Conservation (phyloP, 2,797 vertebrate genomes). For the Paramormyrops hopkinsi region DNA sequence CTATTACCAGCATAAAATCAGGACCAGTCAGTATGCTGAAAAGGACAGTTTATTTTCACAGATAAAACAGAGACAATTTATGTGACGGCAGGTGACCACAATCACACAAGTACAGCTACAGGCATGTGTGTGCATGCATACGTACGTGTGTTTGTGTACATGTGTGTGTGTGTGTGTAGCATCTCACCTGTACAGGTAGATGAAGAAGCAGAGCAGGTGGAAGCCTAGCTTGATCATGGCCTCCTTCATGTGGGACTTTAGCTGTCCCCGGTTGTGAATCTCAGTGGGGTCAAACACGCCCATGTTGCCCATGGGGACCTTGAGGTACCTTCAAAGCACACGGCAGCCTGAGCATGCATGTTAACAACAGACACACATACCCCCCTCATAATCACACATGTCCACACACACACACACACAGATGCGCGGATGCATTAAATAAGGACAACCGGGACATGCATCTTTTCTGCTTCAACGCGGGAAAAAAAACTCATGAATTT, state of each 20-base stretch:
- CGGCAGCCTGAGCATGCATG: not conserved
- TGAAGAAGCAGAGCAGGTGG: conserved; percentile 97
- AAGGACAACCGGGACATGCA: not conserved
- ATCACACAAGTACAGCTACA: not conserved
- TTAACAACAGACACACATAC: not conserved
- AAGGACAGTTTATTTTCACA: not conserved
- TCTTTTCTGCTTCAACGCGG: not conserved
- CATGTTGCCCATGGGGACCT: conserved; percentile 95
- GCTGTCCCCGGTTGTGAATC: conserved; percentile 93
- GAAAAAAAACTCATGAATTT: not conserved
- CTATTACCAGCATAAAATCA: not conserved
- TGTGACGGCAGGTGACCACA: not conserved
- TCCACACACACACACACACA: not conserved
- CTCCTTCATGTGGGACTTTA: conserved; percentile 97
- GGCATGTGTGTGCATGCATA: not conserved
- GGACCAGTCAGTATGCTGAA: not conserved
- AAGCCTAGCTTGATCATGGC: conserved; percentile 98
- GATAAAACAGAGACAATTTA: not conserved
- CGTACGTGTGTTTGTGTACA: not conserved
- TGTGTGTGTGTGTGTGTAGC: not conserved
- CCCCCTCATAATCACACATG: not conserved
- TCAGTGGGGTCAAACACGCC: conserved; percentile 96
- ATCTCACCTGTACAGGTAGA: conserved; percentile 93
- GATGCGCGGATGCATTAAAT: not conserved
- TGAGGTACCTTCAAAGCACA: conserved; percentile 65